Evolutionary conservation across 2,113 vertebrate species (phyloP), one percentile per base, ranked within the genome.

Genomic region (Nibea albiflora): DNA sequence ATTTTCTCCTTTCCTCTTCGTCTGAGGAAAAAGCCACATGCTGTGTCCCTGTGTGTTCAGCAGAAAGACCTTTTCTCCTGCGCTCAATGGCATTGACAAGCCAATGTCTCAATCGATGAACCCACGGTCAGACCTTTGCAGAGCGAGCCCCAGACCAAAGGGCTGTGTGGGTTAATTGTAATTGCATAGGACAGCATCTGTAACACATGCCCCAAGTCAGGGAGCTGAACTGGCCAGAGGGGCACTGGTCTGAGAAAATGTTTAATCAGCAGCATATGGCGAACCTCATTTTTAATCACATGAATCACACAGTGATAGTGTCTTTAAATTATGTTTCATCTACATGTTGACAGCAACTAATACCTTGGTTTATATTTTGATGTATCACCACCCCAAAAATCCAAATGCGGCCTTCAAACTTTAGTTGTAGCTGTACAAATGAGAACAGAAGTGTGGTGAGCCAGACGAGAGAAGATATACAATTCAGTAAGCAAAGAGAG

Each of bases 181-280:
- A 94, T 91, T 88, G 86, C 80, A 83, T 24, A 61, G 70, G 93
- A 93, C 90, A 91, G 88, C 24, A 12, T 85, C 82, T 85, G 82
- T 83, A 81, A 90, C 81, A 84, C 67, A 75, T 22, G 66, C 74
- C 50, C 46, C 46, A 54, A 76, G 53, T 78, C 75, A 81, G 72
- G 73, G 78, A 85, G 69, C 84, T 85, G 69, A 85, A 56, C 52
- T 26, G 65, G 56, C 54, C 71, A 44, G 67, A 78, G 73, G 42
- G n/a, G 57, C 22, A 8, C 10, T 10, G 14, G 42, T 76, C 71
- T 64, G n/a, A 71, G 63, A 65, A 82, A 71, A 73, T 22, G 15
- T 82, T 77, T 85, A 28, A 89, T 83, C 80, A 75, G 63, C 15
- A 10, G 72, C 63, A 56, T 44, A 60, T 70, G 39, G 19, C 46